Base-by-base conservation (phyloP, 2,888 invertebrate species). In the Ditylenchus weischeri region DNA sequence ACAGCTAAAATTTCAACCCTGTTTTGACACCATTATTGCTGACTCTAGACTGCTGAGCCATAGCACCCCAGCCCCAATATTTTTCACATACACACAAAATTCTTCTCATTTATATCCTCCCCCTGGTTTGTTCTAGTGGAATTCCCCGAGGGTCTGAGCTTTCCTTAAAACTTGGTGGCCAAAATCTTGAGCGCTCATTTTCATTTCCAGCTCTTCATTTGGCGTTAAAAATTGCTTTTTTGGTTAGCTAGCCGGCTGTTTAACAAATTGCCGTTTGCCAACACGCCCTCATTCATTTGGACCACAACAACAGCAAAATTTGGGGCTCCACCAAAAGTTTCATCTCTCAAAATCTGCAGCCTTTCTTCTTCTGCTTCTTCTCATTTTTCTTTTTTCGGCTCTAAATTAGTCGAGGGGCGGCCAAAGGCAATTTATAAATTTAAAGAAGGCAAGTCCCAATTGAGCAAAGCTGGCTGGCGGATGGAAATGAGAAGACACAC, bases 271-370 rank as follows among this genome's bases (percentile, higher is more conserved):
- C 54, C 54, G 8, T 54, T 29, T 54, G 11, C 54, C 54, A 54
- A 54, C 23, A 21, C 54, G 23, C 54, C 54, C 54, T 54, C 54
- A 54, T 54, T 54, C 54, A 54, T 54, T 54, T 54, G 54, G 21
- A 29, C 54, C 11, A 54, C 54, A 29, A 29, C 23, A 54, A 11
- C n/a, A 11, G 29, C 54, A 11, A 21, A 21, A 54, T 23, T 54
- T 11, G 54, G 2, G 10, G 54, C 29, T 54, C 29, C 11, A n/a
- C 54, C 54, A 54, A 54, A 54, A 54, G 54, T 54, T 54, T 54
- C 54, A 54, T 54, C 54, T 54, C 54, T 54, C 54, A 54, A 54
- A 43, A 54, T 54, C 54, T 54, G 54, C 54, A 43, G 43, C 43
- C 8, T 43, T 29, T 29, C 11, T 54, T 29, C 54, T 21, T 21